phyloP scores from a whole-genome alignment of 2,113 vertebrate genomes.

The Symphodus melops region DNA sequence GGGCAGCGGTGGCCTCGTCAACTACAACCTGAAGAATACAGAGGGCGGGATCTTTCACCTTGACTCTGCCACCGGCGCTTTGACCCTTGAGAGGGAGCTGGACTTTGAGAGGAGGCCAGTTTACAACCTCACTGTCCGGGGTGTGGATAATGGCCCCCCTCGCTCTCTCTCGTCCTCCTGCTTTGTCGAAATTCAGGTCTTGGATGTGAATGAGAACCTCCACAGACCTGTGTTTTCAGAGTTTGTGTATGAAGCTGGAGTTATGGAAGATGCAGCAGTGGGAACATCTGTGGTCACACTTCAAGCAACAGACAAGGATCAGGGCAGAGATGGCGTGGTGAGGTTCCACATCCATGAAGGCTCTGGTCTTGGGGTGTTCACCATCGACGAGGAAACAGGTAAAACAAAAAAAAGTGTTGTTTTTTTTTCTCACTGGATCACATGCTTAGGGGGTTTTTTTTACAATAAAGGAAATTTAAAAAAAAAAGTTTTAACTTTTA shows the following conservation, averaged over 20 bases:
- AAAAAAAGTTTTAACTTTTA: too few relatives aligned
- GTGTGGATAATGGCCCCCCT: slow-evolving; percentile 89
- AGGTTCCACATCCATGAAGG: slow-evolving; percentile 91
- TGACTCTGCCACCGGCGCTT: slow-evolving; percentile 86
- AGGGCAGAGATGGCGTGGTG: slow-evolving; percentile 90
- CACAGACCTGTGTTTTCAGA: slow-evolving; percentile 87
- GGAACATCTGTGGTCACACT: slow-evolving; percentile 87
- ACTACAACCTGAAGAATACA: slow-evolving; percentile 86
- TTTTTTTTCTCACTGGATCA: too few relatives aligned
- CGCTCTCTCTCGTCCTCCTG: slow-evolving; percentile 90
- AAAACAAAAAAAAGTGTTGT: slow-evolving; percentile 36
- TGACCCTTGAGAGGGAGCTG: slow-evolving; percentile 90
- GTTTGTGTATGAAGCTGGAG: slow-evolving; percentile 88
- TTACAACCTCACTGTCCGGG: slow-evolving; percentile 92
- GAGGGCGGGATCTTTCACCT: slow-evolving; percentile 87
- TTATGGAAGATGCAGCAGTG: slow-evolving; percentile 88
- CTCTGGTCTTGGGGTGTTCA: slow-evolving; percentile 89
- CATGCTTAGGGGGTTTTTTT: too few relatives aligned
- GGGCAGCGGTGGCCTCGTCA: slow-evolving; percentile 88
- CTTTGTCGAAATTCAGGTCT: slow-evolving; percentile 88
- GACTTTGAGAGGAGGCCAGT: slow-evolving; percentile 89
- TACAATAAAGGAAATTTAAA: too few relatives aligned
- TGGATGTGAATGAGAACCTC: slow-evolving; percentile 96
- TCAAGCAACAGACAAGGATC: slow-evolving; percentile 87
- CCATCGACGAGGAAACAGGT: slow-evolving; percentile 93